Conservation (phyloP, 1,140 invertebrate genomes). For the Hermetia illucens region DNA sequence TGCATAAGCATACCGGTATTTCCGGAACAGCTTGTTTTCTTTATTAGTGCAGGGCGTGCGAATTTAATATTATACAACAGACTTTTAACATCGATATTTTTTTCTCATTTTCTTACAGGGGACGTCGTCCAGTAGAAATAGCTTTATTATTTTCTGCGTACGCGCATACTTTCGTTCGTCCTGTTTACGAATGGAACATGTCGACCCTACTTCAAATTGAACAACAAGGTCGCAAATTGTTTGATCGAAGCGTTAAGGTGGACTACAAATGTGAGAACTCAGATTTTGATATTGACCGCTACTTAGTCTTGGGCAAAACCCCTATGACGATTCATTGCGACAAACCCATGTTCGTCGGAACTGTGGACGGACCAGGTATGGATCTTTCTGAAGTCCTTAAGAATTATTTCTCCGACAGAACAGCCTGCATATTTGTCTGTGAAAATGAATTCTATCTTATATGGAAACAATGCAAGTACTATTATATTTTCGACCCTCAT, state of each 20-base stretch:
- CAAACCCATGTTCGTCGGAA: conserved; percentile 19
- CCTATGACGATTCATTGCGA: conserved; percentile 12
- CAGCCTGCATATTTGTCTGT: conserved; percentile 21
- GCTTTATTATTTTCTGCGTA: conserved; percentile 21
- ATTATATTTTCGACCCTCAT: conserved; percentile 26
- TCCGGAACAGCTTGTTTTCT: too few relatives aligned
- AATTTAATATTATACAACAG: too few relatives aligned
- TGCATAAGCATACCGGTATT: too few relatives aligned
- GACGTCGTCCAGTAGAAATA: conserved; percentile 17
- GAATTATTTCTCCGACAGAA: conserved; percentile 19
- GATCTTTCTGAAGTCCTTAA: conserved; percentile 20
- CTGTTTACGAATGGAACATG: conserved; percentile 24
- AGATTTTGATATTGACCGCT: conserved; percentile 26
- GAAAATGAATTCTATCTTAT: conserved; percentile 21
- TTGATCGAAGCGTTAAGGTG: conserved; percentile 11
- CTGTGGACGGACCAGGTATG: conserved; percentile 17
- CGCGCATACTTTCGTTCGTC: conserved; percentile 19
- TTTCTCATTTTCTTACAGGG: conserved; percentile 1
- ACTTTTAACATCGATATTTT: too few relatives aligned
- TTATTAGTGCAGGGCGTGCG: too few relatives aligned
- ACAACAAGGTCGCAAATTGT: conserved; percentile 16
- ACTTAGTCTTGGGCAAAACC: conserved; percentile 15
- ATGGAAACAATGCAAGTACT: conserved; percentile 26
- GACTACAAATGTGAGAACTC: conserved; percentile 15
- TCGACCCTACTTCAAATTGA: conserved; percentile 21